Conservation (phyloP, 2,888 invertebrate genomes). For the Acleris holmiana region DNA sequence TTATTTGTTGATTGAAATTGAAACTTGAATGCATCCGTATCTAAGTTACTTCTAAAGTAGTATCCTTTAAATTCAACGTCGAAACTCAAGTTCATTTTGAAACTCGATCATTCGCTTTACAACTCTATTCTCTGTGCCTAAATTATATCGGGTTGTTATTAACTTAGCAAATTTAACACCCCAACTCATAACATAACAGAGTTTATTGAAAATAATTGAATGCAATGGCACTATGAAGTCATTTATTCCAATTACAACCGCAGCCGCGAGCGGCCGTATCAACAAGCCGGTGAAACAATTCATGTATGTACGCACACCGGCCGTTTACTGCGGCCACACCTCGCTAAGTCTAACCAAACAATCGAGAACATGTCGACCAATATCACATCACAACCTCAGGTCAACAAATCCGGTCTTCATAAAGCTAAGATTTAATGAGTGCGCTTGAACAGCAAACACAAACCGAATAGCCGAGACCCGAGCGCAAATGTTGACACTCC, state of each 20-base stretch:
- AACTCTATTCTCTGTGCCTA: background rate
- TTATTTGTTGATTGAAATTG: slow-evolving; percentile 18
- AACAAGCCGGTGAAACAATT: slow-evolving; percentile 18
- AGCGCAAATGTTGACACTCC: slow-evolving; percentile 46
- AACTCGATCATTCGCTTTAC: background rate
- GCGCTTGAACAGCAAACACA: slow-evolving; percentile 35
- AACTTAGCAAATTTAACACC: slow-evolving; percentile 14
- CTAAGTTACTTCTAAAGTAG: background rate
- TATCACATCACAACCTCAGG: slow-evolving; percentile 27
- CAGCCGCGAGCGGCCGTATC: slow-evolving; percentile 18
- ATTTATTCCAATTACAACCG: slow-evolving; percentile 26
- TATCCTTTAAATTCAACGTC: background rate
- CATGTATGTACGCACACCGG: slow-evolving; percentile 1
- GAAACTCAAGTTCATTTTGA: background rate
- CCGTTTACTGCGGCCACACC: slow-evolving; percentile 12
- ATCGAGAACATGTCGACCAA: slow-evolving; percentile 25
- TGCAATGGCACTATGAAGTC: slow-evolving; percentile 27
- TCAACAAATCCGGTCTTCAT: slow-evolving; percentile 38
- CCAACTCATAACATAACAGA: background rate
- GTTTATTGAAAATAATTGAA: slow-evolving; percentile 31
- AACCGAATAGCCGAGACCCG: slow-evolving; percentile 37
- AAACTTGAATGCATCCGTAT: slow-evolving; percentile 1
- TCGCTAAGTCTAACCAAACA: slow-evolving; percentile 10
- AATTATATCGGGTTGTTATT: slow-evolving; percentile 1
- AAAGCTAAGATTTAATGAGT: slow-evolving; percentile 43